Evolutionary conservation across 2,113 vertebrate genomes (phyloP), one percentile per base, ranked within the genome.

Genomic region (Phainopepla nitens): DNA sequence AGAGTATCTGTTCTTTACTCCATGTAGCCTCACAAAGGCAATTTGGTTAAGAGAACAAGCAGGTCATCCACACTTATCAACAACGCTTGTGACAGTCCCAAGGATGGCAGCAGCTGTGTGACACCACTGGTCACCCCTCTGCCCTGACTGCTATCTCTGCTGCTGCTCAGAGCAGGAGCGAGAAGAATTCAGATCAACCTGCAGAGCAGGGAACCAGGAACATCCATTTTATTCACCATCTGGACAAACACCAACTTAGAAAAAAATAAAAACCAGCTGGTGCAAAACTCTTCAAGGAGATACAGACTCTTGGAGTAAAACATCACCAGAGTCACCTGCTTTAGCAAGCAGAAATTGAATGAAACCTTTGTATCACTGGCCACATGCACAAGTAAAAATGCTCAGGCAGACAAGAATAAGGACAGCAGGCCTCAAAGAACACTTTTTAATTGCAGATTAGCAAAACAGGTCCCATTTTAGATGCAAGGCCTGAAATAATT

Each of bases 391-490:
- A 50, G 41, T 33, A 81, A 73, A 85, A 93, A n/a, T 18, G 17
- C 17, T 70, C 68, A 62, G 58, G 49, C 44, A 85, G 44, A 66
- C 60, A 78, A 81, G 83, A 86, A 47, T 66, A 90, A 86, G 88
- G 69, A 90, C 88, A 92, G 31, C 61, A 79, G 71, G 80, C 80
- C 82, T 89, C 68, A 87, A 92, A 94, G 10, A 93, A 90, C n/a
- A 84, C 15, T 76, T 79, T 90, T 92, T 92, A 96, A 96, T 93
- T 57, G 60, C 85, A 84, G 81, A 79, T 79, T 64, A 76, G 45
- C 72, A 90, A 75, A 93, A 85, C 49, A 35, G 41, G 76, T 82
- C 72, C 87, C 68, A 60, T 36, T 78, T 81, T 29, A 78, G 56
- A 82, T 49, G 36, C 60, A 87, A 75, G 82, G 68, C 86, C 90